Base-by-base conservation (phyloP, 2,888 invertebrate species). In the Pterostichus madidus region DNA sequence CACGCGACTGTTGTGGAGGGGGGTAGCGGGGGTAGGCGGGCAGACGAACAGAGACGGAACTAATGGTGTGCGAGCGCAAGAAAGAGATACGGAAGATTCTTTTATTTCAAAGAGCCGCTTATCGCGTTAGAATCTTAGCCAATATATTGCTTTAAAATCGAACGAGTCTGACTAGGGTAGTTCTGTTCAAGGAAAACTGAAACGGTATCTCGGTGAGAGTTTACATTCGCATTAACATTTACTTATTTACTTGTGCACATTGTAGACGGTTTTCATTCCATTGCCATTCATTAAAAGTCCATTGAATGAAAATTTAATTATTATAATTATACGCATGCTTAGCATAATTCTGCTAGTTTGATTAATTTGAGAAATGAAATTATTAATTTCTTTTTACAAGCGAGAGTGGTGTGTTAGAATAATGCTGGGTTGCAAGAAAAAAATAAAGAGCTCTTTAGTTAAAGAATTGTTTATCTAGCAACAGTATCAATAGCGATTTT, bases 91-190 rank as follows among this genome's bases (percentile, higher is more conserved):
- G 56, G 73, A 75, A 75, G 83, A 83, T 71, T 83, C 84, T 85
- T 83, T 84, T 85, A 85, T 85, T 85, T 85, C 85, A 85, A 85
- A 85, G 85, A 84, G 83, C 76, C 84, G 75, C 84, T 85, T 85
- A 85, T 85, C 85, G 84, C 82, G 80, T 84, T 85, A 85, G 83
- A 84, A 84, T 84, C 84, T 84, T 84, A 83, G 84, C 83, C 85
- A 84, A 85, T 85, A 85, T 85, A 85, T 85, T 85, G 85, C 84
- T 85, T 84, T 85, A 85, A 85, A 85, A 84, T 85, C 85, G 85
- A 85, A 84, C 84, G 32, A 75, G 44, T 75, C 75, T 82, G 80
- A 80, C 81, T 82, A 46, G 64, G 17, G 73, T 76, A 80, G 81
- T 82, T 61, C 75, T 39, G 61, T 82, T 61, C 75, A 52, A 7